Evolutionary conservation across 1,140 invertebrate species (phyloP).

Genomic region (Trachelipus rathkii): DNA sequence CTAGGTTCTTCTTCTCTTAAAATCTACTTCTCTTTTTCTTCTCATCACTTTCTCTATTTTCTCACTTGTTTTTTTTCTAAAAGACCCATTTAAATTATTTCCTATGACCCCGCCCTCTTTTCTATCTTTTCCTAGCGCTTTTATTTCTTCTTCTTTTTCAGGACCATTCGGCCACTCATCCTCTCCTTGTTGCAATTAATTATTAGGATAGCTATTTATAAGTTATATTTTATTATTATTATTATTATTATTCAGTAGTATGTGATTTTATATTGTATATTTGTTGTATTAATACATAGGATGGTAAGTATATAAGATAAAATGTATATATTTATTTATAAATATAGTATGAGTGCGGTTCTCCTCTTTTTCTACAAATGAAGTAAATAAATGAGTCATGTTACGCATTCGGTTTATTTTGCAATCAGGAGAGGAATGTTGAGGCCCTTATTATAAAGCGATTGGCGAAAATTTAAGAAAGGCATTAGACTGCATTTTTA

Average conservation of each 20-base stretch:
- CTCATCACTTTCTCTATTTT: not conserved
- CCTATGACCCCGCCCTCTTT: not conserved
- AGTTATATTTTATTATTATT: no score
- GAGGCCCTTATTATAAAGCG: not conserved
- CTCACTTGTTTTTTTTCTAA: no score
- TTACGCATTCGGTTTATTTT: not conserved
- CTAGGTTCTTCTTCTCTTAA: not conserved
- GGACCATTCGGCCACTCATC: not conserved
- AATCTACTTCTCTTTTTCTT: not conserved
- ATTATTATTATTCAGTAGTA: no score
- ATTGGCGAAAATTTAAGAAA: not conserved
- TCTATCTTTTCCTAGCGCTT: not conserved
- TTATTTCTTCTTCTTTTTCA: not conserved
- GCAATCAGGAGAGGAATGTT: not conserved
- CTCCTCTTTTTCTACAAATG: not conserved
- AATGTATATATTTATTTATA: not conserved
- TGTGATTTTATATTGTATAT: no score
- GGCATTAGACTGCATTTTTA: not conserved
- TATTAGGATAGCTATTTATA: not conserved
- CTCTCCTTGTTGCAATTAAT: not conserved
- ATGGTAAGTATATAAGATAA: not conserved
- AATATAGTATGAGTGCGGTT: not conserved
- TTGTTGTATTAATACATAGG: not conserved
- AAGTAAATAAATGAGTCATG: not conserved
- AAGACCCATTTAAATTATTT: not conserved